Evolutionary conservation across 23 tunicate species (phyloP).

Genomic region (Oikopleura albicans): DNA sequence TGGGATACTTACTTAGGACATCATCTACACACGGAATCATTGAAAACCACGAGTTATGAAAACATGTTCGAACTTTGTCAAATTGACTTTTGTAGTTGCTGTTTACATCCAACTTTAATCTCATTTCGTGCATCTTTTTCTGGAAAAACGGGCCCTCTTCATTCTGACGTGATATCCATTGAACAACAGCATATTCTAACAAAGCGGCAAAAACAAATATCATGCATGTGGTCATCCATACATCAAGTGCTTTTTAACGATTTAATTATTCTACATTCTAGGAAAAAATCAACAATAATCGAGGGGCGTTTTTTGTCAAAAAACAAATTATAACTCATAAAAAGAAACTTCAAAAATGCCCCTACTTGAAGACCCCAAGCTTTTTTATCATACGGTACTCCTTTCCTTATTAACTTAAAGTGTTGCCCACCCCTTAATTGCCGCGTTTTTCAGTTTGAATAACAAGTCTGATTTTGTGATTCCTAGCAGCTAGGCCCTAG

Average conservation of each 20-base stretch:
- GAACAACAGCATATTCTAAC: slow-evolving; percentile 70
- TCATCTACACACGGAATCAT: background rate
- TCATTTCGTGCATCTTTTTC: background rate
- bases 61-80: background rate
- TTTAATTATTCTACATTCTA: slow-evolving; percentile 58
- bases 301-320: background rate
- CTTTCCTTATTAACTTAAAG: too few relatives aligned
- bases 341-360: too few relatives aligned
- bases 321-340: background rate
- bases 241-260: slow-evolving; percentile 69
- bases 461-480: too few relatives aligned
- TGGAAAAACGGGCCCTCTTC: background rate
- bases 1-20: background rate
- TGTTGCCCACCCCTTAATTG: too few relatives aligned
- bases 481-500: too few relatives aligned
- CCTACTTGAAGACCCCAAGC: too few relatives aligned
- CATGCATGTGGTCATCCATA: slow-evolving; percentile 81
- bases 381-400: too few relatives aligned
- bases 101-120: background rate
- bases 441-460: too few relatives aligned
- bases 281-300: slow-evolving; percentile 3
- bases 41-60: background rate
- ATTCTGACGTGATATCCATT: slow-evolving; percentile 47
- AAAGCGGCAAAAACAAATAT: slow-evolving; percentile 82
- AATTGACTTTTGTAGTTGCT: background rate